These are phyloP conservation scores for Megalops cyprinoides DNA, from an alignment of 2,797 vertebrate genomes.

Conservation along the genomic window DNA sequence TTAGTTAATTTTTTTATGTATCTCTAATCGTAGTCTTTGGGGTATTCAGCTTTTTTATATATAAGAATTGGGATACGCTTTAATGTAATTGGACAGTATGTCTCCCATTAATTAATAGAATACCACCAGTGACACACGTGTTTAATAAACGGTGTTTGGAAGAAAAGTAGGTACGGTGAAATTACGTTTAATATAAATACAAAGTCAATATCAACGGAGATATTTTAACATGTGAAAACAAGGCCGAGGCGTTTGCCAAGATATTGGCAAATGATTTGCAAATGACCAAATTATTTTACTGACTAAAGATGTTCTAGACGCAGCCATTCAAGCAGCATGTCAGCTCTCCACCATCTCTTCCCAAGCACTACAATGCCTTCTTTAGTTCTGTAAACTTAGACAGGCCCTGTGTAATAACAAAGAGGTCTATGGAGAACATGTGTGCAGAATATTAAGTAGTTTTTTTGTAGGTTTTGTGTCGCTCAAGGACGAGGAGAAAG, in stretches of 20 bases:
- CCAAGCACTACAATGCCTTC: constrained; percentile 69
- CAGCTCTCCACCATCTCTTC: constrained; percentile 62
- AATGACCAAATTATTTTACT: not conserved
- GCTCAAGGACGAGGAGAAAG: constrained; percentile 57
- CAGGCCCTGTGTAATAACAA: constrained; percentile 71
- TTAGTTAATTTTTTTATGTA: too few species aligned
- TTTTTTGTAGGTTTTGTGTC: constrained; percentile 61
- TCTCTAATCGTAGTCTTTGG: too few species aligned
- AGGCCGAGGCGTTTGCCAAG: not conserved
- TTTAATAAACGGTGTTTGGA: too few species aligned
- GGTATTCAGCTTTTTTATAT: too few species aligned
- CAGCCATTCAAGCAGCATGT: constrained; percentile 55
- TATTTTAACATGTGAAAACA: not conserved
- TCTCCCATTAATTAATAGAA: too few species aligned
- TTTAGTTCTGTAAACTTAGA: constrained; percentile 71
- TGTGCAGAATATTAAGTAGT: constrained; percentile 79
- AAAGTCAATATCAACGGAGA: not conserved
- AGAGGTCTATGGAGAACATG: constrained; percentile 73
- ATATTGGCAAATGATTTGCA: not conserved
- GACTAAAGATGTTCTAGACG: not conserved
- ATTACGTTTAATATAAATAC: too few species aligned
- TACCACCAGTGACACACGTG: too few species aligned
- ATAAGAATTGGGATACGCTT: too few species aligned
- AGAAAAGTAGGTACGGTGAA: too few species aligned
- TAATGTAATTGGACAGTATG: too few species aligned